phyloP scores from a whole-genome alignment of 1,140 invertebrate species.

The Mycetomoellerius zeteki region DNA sequence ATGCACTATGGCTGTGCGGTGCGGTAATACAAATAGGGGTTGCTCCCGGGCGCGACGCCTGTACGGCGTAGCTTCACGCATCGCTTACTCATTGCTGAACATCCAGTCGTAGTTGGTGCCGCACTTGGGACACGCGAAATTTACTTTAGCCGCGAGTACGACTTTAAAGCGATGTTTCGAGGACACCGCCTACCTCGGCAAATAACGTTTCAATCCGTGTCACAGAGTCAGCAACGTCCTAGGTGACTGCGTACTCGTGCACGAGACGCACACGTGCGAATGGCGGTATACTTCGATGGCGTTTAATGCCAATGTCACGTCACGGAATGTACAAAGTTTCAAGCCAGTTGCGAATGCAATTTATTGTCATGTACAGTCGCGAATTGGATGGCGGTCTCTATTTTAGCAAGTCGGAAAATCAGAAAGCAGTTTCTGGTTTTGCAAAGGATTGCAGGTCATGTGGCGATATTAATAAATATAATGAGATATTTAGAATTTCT shows the following conservation, averaged over 20 bases:
- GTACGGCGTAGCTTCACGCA: conserved; percentile 75
- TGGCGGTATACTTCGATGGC: conserved; percentile 16
- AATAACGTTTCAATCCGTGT: conserved; percentile 67
- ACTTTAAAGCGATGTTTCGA: conserved; percentile 71
- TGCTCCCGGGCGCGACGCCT: conserved; percentile 74
- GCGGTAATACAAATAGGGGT: conserved; percentile 74
- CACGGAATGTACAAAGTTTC: conserved; percentile 22
- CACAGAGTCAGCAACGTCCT: conserved; percentile 17
- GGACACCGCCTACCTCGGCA: conserved; percentile 44
- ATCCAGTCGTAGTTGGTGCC: conserved; percentile 73
- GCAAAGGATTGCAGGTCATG: background rate
- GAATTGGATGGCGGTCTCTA: conserved; percentile 22
- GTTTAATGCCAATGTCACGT: conserved; percentile 64
- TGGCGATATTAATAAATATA: conserved; percentile 2
- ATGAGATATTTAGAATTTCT: background rate
- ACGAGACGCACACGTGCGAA: background rate
- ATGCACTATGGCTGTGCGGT: conserved; percentile 70
- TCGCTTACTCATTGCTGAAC: conserved; percentile 78
- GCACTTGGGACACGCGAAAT: conserved; percentile 79
- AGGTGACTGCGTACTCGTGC: background rate
- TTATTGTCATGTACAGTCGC: conserved; percentile 13
- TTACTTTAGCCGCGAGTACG: conserved; percentile 77
- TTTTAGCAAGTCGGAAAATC: conserved; percentile 4
- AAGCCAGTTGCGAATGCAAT: conserved; percentile 25
- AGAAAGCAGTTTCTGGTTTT: background rate